Base-by-base conservation (phyloP, 2,113 vertebrate genomes). In the Aepyceros melampus region DNA sequence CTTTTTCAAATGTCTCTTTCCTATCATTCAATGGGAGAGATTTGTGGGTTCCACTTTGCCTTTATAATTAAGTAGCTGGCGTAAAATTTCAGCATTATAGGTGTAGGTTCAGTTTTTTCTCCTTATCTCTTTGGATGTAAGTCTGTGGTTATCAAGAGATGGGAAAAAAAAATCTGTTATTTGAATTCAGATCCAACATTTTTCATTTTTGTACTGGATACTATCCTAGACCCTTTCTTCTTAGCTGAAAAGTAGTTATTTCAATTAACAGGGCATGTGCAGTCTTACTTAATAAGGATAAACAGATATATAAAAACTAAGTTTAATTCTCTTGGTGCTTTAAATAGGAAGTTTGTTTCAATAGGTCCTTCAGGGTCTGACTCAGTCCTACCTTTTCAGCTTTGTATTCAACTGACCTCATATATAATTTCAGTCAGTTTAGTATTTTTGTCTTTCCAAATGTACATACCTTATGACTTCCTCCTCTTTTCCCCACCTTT, bases 311-410 rank as follows among this genome's bases (percentile, higher is more conserved):
- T 86, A 51, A 96, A 97, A 84, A 21, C 87, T 16, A 88, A 83
- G 29, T 60, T 91, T 92, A 78, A 71, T 94, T 95, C 2, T 97
- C 43, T 82, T 97, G 56, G 33, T 85, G 11, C 56, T 89, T 33
- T 91, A 91, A 91, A 31, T 58, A 83, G 67, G 55, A n/a, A 83
- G 55, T 96, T 94, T 87, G 47, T 97, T 97, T 96, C 15, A 95
- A 23, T 55, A 94, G n/a, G 40, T 62, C 8, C 5, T 89, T 3
- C 53, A 85, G 17, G 13, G 6, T 96, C 49, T 96, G 81, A 93
- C 8, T 31, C 43, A 27, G 2, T 51, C 62, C 74, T 95, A 36
- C 10, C 16, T 88, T 94, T 97, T 62, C 43, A 82, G n/a, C 85
- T 53, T 86, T 86, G 29, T 55, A 8, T 85, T 92, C 55, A 87